Conservation (phyloP, 2,797 vertebrate species). For the Meriones psammophilus region DNA sequence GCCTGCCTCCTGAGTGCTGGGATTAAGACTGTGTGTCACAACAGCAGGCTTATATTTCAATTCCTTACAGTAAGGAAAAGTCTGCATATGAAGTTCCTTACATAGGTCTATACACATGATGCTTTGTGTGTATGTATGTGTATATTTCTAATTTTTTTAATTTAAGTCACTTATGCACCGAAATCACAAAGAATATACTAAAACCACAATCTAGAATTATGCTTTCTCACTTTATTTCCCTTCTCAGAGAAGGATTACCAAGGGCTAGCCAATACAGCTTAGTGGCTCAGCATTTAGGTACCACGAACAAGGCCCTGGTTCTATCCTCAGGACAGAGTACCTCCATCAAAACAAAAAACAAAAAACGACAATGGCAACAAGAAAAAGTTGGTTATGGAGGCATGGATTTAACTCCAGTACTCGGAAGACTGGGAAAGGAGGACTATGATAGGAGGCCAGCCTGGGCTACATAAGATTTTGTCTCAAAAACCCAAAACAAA, state of each 20-base stretch:
- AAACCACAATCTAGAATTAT: constrained; percentile 45
- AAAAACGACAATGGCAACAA: background rate
- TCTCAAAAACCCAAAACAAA: background rate
- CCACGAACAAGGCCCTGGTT: background rate
- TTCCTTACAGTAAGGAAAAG: constrained; percentile 43
- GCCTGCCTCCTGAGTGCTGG: background rate
- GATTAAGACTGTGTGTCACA: background rate
- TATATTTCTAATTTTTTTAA: constrained; percentile 3
- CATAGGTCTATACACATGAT: background rate
- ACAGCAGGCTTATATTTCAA: constrained; percentile 22
- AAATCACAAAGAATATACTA: constrained; percentile 30
- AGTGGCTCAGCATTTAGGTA: background rate
- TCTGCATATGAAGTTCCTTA: constrained; percentile 22
- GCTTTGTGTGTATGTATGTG: background rate
- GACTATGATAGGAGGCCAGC: background rate
- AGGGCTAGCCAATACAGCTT: background rate
- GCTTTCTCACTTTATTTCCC: constrained; percentile 53
- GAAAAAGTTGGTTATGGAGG: background rate
- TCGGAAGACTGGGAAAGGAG: background rate
- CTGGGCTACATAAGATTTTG: background rate
- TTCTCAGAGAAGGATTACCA: constrained; percentile 36
- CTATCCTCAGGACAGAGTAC: background rate
- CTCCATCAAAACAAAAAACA: background rate
- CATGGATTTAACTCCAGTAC: background rate
- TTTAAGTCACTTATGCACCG: constrained; percentile 16